Conservation (phyloP, 2,113 vertebrate genomes). For the Archilochus colubris region DNA sequence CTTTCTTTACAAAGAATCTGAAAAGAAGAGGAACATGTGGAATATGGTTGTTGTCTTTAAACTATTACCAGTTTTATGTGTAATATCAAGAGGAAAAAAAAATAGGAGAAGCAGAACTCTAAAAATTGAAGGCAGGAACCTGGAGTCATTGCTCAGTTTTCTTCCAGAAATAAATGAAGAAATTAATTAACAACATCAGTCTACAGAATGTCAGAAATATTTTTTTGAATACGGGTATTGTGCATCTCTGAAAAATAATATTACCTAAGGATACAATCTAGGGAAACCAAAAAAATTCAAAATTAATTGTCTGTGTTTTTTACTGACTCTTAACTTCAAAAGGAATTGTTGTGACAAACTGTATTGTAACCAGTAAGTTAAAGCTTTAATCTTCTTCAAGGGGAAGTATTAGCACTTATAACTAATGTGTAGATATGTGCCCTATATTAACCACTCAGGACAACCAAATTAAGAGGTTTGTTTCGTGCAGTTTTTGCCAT, state of each 20-base stretch:
- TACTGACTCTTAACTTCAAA: neutral
- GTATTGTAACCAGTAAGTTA: neutral
- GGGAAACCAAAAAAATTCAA: neutral
- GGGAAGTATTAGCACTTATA: neutral
- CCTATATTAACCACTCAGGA: neutral
- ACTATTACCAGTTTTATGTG: neutral
- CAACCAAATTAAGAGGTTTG: neutral
- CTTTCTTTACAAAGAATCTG: neutral
- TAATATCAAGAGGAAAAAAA: neutral
- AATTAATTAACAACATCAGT: neutral
- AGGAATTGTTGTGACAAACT: neutral
- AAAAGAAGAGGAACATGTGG: neutral
- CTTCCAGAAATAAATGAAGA: neutral
- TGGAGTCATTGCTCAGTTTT: neutral
- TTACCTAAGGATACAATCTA: neutral
- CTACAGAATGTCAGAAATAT: neutral
- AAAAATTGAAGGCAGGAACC: neutral
- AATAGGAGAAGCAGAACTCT: neutral
- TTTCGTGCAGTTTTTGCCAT: neutral
- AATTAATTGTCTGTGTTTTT: neutral
- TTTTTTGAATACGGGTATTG: neutral
- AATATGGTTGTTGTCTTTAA: too few relatives aligned
- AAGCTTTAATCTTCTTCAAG: neutral
- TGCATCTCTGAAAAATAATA: neutral
- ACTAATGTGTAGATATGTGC: neutral